A percentile compares a stretch with the other conserved stretches of the same genome.
These are phyloP conservation scores for Diarsia brunnea DNA, from an alignment of 2,888 invertebrate genomes.

Conservation along the genomic window DNA sequence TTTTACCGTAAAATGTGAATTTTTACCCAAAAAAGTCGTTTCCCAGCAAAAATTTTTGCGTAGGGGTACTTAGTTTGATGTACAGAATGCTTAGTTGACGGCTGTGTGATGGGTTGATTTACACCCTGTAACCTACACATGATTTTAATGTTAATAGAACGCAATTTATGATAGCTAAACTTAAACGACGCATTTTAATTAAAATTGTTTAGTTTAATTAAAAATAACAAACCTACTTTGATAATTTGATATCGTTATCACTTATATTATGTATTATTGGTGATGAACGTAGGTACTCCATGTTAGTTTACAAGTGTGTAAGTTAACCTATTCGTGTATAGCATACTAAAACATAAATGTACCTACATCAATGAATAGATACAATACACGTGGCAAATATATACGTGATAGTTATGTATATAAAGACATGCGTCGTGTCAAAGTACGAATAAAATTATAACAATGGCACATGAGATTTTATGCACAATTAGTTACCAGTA, in stretches of 20 bases:
- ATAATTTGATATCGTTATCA: conserved; percentile 38
- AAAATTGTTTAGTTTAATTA: conserved; percentile 21
- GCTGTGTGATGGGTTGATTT: too few relatives aligned
- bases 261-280: not conserved
- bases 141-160: conserved; percentile 8
- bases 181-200: conserved; percentile 17
- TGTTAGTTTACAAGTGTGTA: not conserved
- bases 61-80: too few relatives aligned
- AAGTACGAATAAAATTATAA: conserved; percentile 36
- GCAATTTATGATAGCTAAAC: not conserved
- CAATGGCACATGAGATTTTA: conserved; percentile 23
- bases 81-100: too few relatives aligned
- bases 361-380: conserved; percentile 2
- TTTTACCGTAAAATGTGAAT: too few relatives aligned
- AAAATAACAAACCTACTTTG: not conserved
- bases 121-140: too few relatives aligned
- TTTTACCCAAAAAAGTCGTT: too few relatives aligned
- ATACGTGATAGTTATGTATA: not conserved
- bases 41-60: too few relatives aligned
- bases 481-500: not conserved
- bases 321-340: not conserved
- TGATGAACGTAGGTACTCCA: not conserved
- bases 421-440: conserved; percentile 36
- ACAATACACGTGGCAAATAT: conserved; percentile 37
- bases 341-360: not conserved